Conservation (phyloP, 2,888 invertebrate genomes). For the Philaethria dido region DNA sequence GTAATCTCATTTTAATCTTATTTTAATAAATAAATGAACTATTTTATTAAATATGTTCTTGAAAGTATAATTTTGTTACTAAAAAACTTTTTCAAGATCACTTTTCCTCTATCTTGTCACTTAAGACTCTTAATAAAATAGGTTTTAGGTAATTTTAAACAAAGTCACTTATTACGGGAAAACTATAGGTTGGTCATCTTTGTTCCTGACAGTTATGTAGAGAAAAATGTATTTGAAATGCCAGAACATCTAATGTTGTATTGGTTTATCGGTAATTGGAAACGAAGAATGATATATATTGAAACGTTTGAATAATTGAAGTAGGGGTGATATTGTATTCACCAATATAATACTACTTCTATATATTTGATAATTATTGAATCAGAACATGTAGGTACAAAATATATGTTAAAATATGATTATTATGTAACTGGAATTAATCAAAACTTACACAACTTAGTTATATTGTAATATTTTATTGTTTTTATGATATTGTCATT, state of each 20-base stretch:
- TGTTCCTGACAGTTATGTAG: slow-evolving; percentile 8
- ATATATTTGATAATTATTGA: slow-evolving; percentile 10
- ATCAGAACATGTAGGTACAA: not conserved
- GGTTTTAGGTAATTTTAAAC: slow-evolving; percentile 14
- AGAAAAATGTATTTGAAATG: slow-evolving; percentile 20
- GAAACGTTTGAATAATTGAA: not conserved
- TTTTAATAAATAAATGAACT: slow-evolving; percentile 18
- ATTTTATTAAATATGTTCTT: slow-evolving; percentile 34
- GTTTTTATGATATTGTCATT: not conserved
- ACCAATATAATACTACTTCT: slow-evolving; percentile 19
- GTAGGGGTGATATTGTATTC: slow-evolving; percentile 9
- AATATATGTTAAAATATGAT: too few relatives aligned
- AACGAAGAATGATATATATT: slow-evolving; percentile 15
- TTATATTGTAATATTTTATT: not conserved
- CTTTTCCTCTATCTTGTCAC: slow-evolving; percentile 22
- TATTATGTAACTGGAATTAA: too few relatives aligned
- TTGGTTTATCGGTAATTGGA: slow-evolving; percentile 26
- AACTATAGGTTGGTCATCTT: slow-evolving; percentile 8
- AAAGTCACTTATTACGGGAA: slow-evolving; percentile 2
- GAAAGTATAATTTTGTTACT: slow-evolving; percentile 39
- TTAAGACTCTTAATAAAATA: slow-evolving; percentile 12
- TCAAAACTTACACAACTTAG: not conserved
- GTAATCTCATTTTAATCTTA: slow-evolving; percentile 32
- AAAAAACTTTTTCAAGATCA: slow-evolving; percentile 26
- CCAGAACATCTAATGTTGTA: slow-evolving; percentile 30